phyloP scores from a whole-genome alignment of 2,113 vertebrate species.

The Microcebus jonahi region DNA sequence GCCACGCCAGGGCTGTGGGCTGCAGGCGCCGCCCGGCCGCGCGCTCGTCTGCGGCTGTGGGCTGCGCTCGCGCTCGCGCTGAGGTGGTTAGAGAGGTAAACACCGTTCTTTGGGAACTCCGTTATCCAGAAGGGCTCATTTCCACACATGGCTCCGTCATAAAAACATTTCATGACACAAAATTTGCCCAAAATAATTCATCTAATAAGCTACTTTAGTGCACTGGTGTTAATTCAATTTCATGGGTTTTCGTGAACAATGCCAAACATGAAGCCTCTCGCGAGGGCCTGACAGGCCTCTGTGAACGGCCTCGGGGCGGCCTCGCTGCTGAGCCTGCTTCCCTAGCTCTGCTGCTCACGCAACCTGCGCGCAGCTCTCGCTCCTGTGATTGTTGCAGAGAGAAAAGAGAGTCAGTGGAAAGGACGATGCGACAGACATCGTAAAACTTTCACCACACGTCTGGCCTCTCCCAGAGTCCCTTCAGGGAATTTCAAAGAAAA shows the following conservation, averaged over 20 bases:
- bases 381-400: background rate
- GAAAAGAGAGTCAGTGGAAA: background rate
- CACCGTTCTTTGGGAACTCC: background rate
- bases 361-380: background rate
- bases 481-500: background rate
- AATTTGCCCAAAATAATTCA: background rate
- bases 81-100: background rate
- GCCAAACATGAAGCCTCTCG: background rate
- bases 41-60: no score
- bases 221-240: background rate
- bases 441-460: fast-evolving
- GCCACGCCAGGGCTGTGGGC: no score
- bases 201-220: background rate
- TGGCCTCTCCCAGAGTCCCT: background rate
- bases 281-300: background rate
- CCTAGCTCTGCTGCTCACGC: background rate
- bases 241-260: background rate
- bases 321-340: background rate
- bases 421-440: background rate
- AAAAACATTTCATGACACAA: background rate
- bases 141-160: background rate
- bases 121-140: background rate
- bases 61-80: no score
- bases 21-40: no score
- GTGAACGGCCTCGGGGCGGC: background rate